phyloP scores from a whole-genome alignment of 2,888 invertebrate species.

The Isoperla grammatica region DNA sequence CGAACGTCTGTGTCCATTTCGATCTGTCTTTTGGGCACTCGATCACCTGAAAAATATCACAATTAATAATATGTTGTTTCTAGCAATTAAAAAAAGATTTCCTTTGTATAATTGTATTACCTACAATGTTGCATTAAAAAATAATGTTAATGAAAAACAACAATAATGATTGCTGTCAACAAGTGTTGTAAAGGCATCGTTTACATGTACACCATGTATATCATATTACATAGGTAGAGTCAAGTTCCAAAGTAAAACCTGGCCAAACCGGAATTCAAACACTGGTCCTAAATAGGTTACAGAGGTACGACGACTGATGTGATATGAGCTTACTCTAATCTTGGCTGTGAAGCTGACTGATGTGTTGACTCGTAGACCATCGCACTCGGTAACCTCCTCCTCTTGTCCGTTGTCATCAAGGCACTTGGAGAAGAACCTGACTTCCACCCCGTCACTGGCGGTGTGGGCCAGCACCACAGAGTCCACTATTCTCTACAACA shows the following conservation, averaged over 20 bases:
- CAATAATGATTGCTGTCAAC: background rate
- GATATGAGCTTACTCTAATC: no score
- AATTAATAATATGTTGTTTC: conserved; percentile 42
- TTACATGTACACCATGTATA: no score
- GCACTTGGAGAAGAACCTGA: conserved; percentile 53
- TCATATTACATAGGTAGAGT: no score
- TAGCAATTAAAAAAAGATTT: conserved; percentile 3
- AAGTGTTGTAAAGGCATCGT: no score
- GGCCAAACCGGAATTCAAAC: background rate
- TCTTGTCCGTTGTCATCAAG: conserved; percentile 32
- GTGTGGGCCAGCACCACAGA: conserved; percentile 44
- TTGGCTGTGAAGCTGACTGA: conserved; percentile 51
- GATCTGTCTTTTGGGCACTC: conserved; percentile 53
- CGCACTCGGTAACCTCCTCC: conserved; percentile 48
- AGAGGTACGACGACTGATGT: no score
- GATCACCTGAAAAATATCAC: conserved; percentile 38
- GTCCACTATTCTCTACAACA: conserved; percentile 46
- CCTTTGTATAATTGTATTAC: background rate
- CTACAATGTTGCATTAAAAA: background rate
- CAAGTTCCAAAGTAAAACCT: no score
- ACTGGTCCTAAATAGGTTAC: no score
- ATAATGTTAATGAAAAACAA: background rate
- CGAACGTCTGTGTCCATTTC: conserved; percentile 49
- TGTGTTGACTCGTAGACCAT: conserved; percentile 54
- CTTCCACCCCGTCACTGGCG: conserved; percentile 45